Evolutionary conservation across 1,140 invertebrate genomes (phyloP), one percentile per base, ranked within the genome.

Genomic region (Brachionus manjavacas): DNA sequence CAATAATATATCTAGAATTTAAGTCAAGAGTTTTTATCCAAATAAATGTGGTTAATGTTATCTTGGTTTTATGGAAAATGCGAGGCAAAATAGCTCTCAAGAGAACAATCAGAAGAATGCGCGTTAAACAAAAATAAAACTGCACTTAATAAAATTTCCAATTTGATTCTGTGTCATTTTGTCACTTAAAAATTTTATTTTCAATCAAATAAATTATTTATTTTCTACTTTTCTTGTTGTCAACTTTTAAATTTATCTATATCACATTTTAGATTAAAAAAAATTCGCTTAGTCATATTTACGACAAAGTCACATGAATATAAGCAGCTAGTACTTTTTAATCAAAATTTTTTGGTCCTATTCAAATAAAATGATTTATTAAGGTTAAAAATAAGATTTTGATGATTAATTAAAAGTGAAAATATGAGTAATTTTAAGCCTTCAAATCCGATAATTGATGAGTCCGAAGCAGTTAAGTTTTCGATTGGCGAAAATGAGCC

Each of bases 401-500:
- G 52, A 60, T 60, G 52, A 60, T 60, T 60, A 20, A 60, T 60
- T 60, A 60, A 20, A 20, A 60, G 52, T 20, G 52, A 16, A 60
- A 60, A 60, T 23, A 60, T 60, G 52, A 60, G 52, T 60, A 60
- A 68, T 31, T 39, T 68, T 31, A 68, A 68, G 31, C 31, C 66
- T 39, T 68, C 16, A 35, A 41, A 41, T 16, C 39, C 16, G 39
- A 41, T 72, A 41, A 39, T 41, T 76, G 60, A 81, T 9, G 52
- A 81, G n/a, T 43, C 79, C 25, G 52, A 81, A 16, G 23, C 25
- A n/a, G 79, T 81, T 6, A 81, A 23, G 12, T 81, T 81, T 35
- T 81, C 79, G 3, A 60, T 81, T 11, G 79, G 39, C 8, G 81
- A 68, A 16, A 60, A 70, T 39, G 81, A 83, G 16, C 41, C 25